Percentiles rank a stretch among this genome's conserved stretches.
Conservation (phyloP, 2,888 invertebrate species). For the Callyntrura sp. region DNA sequence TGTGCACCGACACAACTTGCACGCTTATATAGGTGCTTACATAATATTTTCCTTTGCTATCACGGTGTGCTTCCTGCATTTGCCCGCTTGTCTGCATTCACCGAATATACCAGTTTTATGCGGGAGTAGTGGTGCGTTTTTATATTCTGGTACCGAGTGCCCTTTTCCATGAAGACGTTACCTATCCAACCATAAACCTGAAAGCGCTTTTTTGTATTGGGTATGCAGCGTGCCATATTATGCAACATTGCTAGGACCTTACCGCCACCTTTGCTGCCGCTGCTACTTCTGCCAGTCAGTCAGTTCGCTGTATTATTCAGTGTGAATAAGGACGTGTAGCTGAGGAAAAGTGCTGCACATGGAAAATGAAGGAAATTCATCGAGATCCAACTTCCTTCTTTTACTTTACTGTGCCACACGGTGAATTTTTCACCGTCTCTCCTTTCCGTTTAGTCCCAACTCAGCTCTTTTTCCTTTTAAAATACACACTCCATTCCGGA, state of each 20-base stretch:
- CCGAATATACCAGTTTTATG: no score
- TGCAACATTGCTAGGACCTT: no score
- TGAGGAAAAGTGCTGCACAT: slow-evolving; percentile 39
- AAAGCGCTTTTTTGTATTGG: neutral
- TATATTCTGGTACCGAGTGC: neutral
- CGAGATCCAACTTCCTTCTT: slow-evolving; percentile 51
- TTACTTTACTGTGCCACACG: slow-evolving; percentile 37
- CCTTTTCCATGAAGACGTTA: slow-evolving; percentile 3
- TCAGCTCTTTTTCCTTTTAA: slow-evolving; percentile 39
- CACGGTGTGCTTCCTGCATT: slow-evolving; percentile 21
- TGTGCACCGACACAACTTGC: neutral
- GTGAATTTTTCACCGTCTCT: slow-evolving; percentile 39
- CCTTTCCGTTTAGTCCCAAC: slow-evolving; percentile 33
- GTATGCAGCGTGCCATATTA: neutral
- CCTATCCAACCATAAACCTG: neutral
- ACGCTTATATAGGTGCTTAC: neutral
- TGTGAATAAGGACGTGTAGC: neutral
- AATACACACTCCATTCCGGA: slow-evolving; percentile 39
- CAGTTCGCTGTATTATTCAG: slow-evolving; percentile 25
- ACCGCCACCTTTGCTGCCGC: neutral
- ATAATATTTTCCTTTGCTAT: neutral
- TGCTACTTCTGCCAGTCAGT: neutral
- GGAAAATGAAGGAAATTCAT: slow-evolving; percentile 66
- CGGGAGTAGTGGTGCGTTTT: neutral
- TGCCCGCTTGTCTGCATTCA: neutral